Conservation (phyloP, 2,113 vertebrate genomes). For the Trichomycterus rosablanca region DNA sequence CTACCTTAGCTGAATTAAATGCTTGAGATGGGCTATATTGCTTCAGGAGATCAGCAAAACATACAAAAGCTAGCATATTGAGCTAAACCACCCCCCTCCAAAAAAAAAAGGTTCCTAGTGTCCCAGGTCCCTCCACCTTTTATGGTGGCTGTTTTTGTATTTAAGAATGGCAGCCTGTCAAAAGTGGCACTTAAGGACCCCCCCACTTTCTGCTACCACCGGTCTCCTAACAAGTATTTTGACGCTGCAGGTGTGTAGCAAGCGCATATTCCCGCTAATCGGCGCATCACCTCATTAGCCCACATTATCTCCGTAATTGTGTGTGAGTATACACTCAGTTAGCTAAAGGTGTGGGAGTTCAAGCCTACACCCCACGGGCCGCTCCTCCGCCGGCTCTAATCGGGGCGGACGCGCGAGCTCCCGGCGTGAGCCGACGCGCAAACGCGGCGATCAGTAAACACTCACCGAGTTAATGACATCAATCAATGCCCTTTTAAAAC, state of each 20-base stretch:
- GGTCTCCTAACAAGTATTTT: constrained; percentile 46
- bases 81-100: not conserved
- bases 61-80: no score
- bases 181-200: constrained; percentile 46
- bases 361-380: not conserved
- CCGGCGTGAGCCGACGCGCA: constrained; percentile 37
- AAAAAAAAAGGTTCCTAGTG: not conserved
- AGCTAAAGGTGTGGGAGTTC: constrained; percentile 22
- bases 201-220: constrained; percentile 12
- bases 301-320: constrained; percentile 1
- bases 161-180: constrained; percentile 26
- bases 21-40: no score
- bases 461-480: constrained; percentile 57
- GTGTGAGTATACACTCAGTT: constrained; percentile 1
- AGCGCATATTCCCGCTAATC: no score
- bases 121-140: constrained; percentile 31
- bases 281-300: not conserved
- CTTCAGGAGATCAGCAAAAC: no score
- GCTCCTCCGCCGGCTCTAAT: constrained; percentile 31
- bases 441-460: constrained; percentile 54
- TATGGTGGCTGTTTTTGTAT: constrained; percentile 27
- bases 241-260: constrained; percentile 13
- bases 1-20: no score
- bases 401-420: constrained; percentile 33
- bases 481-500: constrained; percentile 61